A percentile compares a stretch with the other conserved stretches of the same genome.
These are phyloP conservation scores for Emydoidea blandingii DNA, from an alignment of 2,797 vertebrate species.

Conservation along the genomic window DNA sequence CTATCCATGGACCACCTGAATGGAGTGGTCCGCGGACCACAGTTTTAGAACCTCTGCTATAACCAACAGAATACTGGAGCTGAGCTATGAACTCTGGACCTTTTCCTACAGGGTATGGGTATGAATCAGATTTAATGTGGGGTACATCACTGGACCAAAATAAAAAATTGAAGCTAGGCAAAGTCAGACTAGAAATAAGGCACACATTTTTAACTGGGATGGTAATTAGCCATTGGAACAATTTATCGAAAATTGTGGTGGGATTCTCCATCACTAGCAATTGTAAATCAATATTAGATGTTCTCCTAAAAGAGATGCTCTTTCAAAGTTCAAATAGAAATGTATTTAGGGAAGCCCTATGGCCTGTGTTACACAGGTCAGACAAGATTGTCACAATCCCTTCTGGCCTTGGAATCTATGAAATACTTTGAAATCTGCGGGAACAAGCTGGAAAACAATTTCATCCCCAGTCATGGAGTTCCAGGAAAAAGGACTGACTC, in stretches of 20 bases:
- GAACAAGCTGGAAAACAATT: neutral
- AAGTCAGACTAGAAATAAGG: neutral
- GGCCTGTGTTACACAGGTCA: neutral
- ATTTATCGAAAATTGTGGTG: no score
- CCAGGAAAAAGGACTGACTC: neutral
- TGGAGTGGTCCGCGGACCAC: no score
- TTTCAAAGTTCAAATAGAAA: neutral
- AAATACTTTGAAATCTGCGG: neutral
- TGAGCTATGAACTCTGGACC: neutral
- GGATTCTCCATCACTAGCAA: no score
- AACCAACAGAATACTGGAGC: neutral
- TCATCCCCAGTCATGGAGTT: neutral
- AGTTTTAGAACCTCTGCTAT: no score
- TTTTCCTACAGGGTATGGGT: neutral
- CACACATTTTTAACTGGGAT: neutral
- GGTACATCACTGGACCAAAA: neutral
- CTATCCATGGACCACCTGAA: no score
- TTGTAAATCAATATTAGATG: neutral
- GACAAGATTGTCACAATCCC: neutral
- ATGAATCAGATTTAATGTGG: neutral
- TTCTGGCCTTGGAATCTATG: neutral
- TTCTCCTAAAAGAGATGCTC: neutral
- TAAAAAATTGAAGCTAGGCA: neutral
- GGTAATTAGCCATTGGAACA: no score
- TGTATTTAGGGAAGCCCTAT: neutral